Evolutionary conservation across 2,113 vertebrate genomes (phyloP).

Genomic region (Plestiodon gilberti): DNA sequence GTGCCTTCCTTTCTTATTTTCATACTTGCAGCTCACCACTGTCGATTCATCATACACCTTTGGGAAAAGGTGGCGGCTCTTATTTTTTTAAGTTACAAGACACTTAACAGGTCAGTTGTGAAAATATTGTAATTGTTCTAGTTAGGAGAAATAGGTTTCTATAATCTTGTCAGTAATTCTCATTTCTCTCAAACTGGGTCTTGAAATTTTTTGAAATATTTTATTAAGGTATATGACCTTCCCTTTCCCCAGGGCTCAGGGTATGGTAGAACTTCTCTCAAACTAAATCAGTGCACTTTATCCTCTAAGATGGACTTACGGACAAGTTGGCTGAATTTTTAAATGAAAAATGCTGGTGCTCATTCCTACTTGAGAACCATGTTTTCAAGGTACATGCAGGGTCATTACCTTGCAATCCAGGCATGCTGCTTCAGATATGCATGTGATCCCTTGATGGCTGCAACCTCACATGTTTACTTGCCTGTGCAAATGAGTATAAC

Average conservation of each 20-base stretch:
- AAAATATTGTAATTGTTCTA: background rate
- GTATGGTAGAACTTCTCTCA: too few species aligned
- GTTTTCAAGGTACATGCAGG: background rate
- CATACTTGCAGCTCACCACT: fast-evolving
- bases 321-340: too few species aligned
- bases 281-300: too few species aligned
- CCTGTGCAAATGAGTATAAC: background rate
- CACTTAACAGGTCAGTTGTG: background rate
- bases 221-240: background rate
- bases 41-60: background rate
- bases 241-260: too few species aligned
- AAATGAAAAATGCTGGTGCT: too few species aligned
- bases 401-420: background rate
- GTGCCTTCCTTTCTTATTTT: background rate
- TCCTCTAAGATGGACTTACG: too few species aligned
- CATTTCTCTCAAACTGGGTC: background rate
- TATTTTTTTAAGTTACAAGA: background rate
- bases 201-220: background rate
- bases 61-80: background rate
- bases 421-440: background rate
- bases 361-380: background rate
- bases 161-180: background rate
- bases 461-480: background rate
- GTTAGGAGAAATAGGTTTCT: background rate
- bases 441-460: background rate